Percentiles rank a stretch among this genome's conserved stretches.
Conservation (phyloP, 2,888 invertebrate species). For the Lobophora halterata region DNA sequence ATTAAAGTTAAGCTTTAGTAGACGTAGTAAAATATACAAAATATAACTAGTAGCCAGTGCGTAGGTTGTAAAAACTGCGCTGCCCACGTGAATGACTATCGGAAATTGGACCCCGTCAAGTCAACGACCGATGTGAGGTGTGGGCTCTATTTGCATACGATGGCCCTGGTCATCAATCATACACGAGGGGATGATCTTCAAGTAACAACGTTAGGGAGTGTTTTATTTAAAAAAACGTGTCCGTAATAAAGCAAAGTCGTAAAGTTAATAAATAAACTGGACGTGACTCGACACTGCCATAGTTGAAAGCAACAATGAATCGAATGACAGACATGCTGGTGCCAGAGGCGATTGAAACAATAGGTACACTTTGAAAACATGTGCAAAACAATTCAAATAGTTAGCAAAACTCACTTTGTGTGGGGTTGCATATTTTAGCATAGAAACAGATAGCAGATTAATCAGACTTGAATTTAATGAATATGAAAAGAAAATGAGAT, state of each 20-base stretch:
- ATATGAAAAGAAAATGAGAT: conserved; percentile 1
- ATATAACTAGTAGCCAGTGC: conserved; percentile 29
- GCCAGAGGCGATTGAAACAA: conserved; percentile 33
- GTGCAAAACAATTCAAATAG: conserved; percentile 7
- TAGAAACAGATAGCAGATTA: too few species aligned
- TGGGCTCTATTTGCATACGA: conserved; percentile 35
- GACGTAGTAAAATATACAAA: conserved; percentile 24
- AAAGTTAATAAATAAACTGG: conserved; percentile 17
- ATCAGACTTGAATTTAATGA: too few species aligned
- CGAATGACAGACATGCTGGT: conserved; percentile 34
- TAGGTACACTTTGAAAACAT: conserved; percentile 27
- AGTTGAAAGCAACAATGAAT: conserved; percentile 34
- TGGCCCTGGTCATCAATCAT: conserved; percentile 37
- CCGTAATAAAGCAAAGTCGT: conserved; percentile 4
- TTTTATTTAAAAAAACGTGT: too few species aligned
- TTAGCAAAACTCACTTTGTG: neutral
- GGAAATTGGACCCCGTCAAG: conserved; percentile 30
- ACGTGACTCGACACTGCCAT: conserved; percentile 26
- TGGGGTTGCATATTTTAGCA: neutral
- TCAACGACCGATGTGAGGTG: conserved; percentile 44
- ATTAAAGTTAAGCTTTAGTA: conserved; percentile 14
- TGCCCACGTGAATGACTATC: conserved; percentile 37
- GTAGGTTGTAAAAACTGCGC: conserved; percentile 40
- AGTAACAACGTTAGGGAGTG: neutral
- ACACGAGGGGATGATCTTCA: conserved; percentile 27